Conservation (phyloP, 2,113 vertebrate species). For the Narcine bancroftii region DNA sequence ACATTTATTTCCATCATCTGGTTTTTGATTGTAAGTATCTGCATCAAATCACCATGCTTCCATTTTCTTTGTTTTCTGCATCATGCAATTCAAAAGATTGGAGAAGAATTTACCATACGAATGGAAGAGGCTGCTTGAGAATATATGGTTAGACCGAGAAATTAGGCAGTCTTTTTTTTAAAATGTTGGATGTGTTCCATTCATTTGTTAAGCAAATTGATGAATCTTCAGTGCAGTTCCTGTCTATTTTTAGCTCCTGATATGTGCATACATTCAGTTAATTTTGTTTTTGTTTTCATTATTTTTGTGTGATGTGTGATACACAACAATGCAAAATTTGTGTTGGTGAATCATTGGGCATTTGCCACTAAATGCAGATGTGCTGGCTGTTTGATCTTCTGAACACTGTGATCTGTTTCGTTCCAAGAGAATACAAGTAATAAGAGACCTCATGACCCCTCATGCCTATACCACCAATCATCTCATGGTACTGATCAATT, state of each 20-base stretch:
- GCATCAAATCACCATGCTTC: not conserved
- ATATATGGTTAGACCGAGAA: not conserved
- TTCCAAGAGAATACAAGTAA: not conserved
- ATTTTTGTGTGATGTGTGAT: not conserved
- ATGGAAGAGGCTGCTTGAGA: not conserved
- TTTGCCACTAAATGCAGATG: not conserved
- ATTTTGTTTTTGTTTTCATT: not conserved
- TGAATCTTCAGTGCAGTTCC: not conserved
- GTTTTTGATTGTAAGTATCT: not conserved
- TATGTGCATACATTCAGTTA: not conserved
- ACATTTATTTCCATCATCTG: not conserved
- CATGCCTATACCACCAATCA: too few relatives aligned
- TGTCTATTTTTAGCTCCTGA: not conserved
- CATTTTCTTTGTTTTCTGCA: not conserved
- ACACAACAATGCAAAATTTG: too few relatives aligned
- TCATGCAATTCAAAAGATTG: not conserved
- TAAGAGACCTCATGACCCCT: too few relatives aligned
- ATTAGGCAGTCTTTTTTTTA: not conserved
- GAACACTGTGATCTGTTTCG: not conserved
- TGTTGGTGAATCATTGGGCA: not conserved
- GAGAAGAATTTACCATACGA: too few relatives aligned
- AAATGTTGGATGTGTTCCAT: not conserved
- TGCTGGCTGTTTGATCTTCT: not conserved
- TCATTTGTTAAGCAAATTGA: not conserved
- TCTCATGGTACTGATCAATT: too few relatives aligned